Evolutionary conservation across 2,888 invertebrate genomes (phyloP), one percentile per base, ranked within the genome.

Genomic region (Elysia crispata): DNA sequence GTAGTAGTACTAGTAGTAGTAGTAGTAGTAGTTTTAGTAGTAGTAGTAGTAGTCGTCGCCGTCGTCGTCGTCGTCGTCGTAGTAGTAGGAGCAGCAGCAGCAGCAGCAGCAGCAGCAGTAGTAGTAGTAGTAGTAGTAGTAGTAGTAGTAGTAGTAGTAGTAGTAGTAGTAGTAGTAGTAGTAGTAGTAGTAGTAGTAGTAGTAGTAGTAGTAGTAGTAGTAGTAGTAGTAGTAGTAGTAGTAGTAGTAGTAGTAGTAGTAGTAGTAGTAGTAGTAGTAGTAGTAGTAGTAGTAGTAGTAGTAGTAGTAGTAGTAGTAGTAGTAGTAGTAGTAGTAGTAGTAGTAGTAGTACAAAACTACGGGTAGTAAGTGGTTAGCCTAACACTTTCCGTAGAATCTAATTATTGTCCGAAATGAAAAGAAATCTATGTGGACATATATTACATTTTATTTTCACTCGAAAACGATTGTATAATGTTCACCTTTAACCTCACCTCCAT

Each of bases 291-390:
- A 74, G 50, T 54, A 74, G 50, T 54, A 74, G 50, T 54, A 76
- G 62, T 64, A 76, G 62, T 64, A 76, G 62, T 76, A 76, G 62
- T 64, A 76, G 62, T 49, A 76, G 62, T 76, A 76, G 62, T 76
- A 76, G 62, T 77, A 70, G 50, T 50, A 66, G 69, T 49, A 64
- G 50, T n/a, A n/a, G n/a, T n/a, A n/a, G n/a, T n/a, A n/a, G 54
- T 54, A 54, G 54, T 54, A 54, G 54, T 54, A 54, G 54, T 54
- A 54, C n/a, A n/a, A n/a, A n/a, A n/a, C n/a, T n/a, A n/a, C n/a
- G n/a, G n/a, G n/a, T n/a, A n/a, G n/a, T n/a, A n/a, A n/a, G n/a
- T n/a, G n/a, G n/a, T n/a, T n/a, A n/a, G n/a, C n/a, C 11, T 30
- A 28, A 23, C 20, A 23, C 3, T 3, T 30, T 20, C 67, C 8